phyloP scores from a whole-genome alignment of 2,888 invertebrate genomes.

The Carpatolechia fugitivella region DNA sequence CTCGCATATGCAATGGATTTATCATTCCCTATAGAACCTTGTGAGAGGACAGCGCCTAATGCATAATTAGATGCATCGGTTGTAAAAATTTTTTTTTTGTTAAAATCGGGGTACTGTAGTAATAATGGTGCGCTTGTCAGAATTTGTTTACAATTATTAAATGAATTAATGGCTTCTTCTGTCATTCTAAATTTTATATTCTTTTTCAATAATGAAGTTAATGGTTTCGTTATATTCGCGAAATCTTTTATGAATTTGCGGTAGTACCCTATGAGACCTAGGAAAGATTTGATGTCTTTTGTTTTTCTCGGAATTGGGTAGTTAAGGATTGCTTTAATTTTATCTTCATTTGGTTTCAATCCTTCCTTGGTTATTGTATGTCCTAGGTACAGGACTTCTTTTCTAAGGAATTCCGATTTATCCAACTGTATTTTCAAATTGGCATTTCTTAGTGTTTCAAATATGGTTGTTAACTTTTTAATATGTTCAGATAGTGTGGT shows the following conservation, averaged over 20 bases:
- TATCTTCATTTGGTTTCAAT: constrained; percentile 25
- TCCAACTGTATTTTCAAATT: constrained; percentile 25
- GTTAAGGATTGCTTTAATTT: constrained; percentile 23
- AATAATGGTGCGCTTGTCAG: not conserved
- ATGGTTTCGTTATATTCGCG: constrained; percentile 24
- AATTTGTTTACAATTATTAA: not conserved
- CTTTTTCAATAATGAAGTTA: constrained; percentile 28
- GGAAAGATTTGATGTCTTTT: constrained; percentile 17
- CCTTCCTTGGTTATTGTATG: constrained; percentile 23
- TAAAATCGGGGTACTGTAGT: too few species aligned
- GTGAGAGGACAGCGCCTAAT: not conserved
- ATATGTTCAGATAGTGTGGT: constrained; percentile 26
- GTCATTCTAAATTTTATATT: not conserved
- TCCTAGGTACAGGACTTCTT: constrained; percentile 26
- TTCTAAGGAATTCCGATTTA: constrained; percentile 20
- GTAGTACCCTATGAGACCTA: constrained; percentile 28
- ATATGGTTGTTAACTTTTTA: constrained; percentile 23
- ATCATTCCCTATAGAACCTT: not conserved
- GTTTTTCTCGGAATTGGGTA: constrained; percentile 4
- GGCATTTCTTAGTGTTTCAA: constrained; percentile 24
- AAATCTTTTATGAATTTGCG: constrained; percentile 28
- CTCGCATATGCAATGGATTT: too few species aligned
- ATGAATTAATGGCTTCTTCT: not conserved
- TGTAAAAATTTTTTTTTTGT: not conserved
- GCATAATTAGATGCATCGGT: not conserved